Conservation (phyloP, 2,888 invertebrate species). For the Napeogenes inachia region DNA sequence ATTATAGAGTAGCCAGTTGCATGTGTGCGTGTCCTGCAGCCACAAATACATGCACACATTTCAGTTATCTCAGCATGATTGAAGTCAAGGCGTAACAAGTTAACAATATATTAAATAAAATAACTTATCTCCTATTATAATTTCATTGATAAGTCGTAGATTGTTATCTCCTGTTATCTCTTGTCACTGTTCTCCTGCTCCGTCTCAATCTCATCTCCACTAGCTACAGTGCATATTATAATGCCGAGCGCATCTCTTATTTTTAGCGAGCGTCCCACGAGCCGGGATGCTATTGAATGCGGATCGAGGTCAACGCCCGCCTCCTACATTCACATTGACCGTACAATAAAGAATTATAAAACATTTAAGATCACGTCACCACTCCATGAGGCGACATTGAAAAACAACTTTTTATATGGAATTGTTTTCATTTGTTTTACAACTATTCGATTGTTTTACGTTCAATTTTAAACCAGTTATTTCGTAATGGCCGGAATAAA, state of each 20-base stretch:
- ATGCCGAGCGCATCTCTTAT: slow-evolving; percentile 43
- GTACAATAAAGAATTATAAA: slow-evolving; percentile 25
- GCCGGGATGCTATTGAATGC: slow-evolving; percentile 33
- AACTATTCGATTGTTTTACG: no score
- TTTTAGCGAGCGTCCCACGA: slow-evolving; percentile 45
- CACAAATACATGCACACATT: background rate
- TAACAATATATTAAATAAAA: background rate
- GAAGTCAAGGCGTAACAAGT: slow-evolving; percentile 4
- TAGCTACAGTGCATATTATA: slow-evolving; percentile 27
- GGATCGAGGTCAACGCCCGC: slow-evolving; percentile 41
- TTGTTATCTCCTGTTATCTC: no score
- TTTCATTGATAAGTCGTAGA: no score
- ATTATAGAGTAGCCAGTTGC: background rate
- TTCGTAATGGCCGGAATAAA: no score
- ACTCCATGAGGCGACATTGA: slow-evolving; percentile 12
- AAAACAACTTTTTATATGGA: no score
- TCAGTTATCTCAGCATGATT: background rate
- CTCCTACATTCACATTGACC: slow-evolving; percentile 28
- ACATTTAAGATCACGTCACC: slow-evolving; percentile 14
- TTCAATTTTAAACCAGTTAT: no score
- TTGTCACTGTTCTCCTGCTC: background rate
- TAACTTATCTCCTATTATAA: no score
- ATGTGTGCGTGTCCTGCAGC: background rate
- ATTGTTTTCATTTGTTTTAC: no score
- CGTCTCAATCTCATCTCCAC: no score